Base-by-base conservation (phyloP, 2,797 vertebrate genomes). In the Gallinago solitaria region DNA sequence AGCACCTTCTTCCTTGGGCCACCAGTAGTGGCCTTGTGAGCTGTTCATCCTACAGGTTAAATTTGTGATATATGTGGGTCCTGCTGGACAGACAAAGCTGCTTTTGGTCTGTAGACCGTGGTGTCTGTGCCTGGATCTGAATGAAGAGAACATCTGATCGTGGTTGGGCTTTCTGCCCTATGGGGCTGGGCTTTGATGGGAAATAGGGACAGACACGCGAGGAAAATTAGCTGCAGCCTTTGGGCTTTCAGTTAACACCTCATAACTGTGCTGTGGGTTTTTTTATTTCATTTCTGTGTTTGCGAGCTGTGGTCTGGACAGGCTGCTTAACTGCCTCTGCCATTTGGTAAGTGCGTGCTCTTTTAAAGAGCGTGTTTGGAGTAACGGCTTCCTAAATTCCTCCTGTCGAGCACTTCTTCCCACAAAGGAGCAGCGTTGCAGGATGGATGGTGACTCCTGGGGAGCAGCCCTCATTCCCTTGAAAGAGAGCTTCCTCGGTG, bases 21-120 rank as follows among this genome's bases (percentile, higher is more conserved):
- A 9, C 15, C 57, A 33, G 15, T 5, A n/a, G n/a, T 7, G 21
- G 2, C 43, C 59, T 71, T 35, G 60, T 43, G 76, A 50, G n/a
- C 33, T 83, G 81, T 28, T 37, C 9, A 35, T 71, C 41, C 13
- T 47, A 30, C 69, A 33, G 35, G 67, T 61, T 68, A 18, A 30
- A 15, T 41, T 75, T 71, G 30, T 53, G 19, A 5, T 17, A 9
- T 28, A 13, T 3, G 2, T 0, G 0, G 9, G 10, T 91, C 21
- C 21, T 45, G 18, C 61, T 39, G 45, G 24, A 30, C 12, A 17
- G 27, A 32, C 2, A 0, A 28, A 79, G 61, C 35, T 51, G 48
- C 60, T 83, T 83, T 19, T 67, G 67, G 35, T 67, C 50, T 10
- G 1, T 4, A 18, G 64, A 14, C 32, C 8, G 13, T 8, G 2